Percentiles rank a stretch among this genome's conserved stretches.
phyloP scores from a whole-genome alignment of 2,888 invertebrate genomes.

The Lingula anatina region DNA sequence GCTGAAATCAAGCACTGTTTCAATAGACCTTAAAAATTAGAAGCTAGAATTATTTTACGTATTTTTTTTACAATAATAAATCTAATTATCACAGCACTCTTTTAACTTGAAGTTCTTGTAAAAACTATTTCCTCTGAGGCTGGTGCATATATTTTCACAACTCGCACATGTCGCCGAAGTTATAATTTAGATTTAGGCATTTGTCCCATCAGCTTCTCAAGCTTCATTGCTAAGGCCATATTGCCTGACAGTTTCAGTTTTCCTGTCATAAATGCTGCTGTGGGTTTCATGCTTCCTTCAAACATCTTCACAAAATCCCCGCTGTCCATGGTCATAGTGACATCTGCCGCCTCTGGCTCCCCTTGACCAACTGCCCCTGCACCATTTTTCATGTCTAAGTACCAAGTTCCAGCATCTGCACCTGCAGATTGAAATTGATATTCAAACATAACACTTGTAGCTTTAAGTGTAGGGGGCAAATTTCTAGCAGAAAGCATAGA shows the following conservation, averaged over 20 bases:
- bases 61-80: too few relatives aligned
- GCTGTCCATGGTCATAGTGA: conserved; percentile 75
- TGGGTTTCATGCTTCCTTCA: conserved; percentile 79
- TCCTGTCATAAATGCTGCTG: conserved; percentile 92
- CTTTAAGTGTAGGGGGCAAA: too few relatives aligned
- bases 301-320: conserved; percentile 56
- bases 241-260: conserved; percentile 91
- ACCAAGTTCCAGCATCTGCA: conserved; percentile 70
- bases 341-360: conserved; percentile 69
- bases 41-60: too few relatives aligned
- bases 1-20: too few relatives aligned
- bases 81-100: too few relatives aligned
- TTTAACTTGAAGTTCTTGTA: too few relatives aligned
- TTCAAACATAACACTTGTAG: background rate
- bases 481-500: too few relatives aligned
- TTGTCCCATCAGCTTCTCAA: conserved; percentile 60
- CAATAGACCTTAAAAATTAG: too few relatives aligned
- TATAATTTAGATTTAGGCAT: conserved; percentile 22
- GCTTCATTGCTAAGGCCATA: conserved; percentile 87
- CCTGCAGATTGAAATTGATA: conserved; percentile 54
- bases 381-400: conserved; percentile 83
- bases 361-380: conserved; percentile 75
- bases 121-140: too few relatives aligned
- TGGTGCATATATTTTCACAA: too few relatives aligned
- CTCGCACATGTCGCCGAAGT: too few relatives aligned